Conservation (phyloP, 2,888 invertebrate genomes). For the Pherbina coryleti region DNA sequence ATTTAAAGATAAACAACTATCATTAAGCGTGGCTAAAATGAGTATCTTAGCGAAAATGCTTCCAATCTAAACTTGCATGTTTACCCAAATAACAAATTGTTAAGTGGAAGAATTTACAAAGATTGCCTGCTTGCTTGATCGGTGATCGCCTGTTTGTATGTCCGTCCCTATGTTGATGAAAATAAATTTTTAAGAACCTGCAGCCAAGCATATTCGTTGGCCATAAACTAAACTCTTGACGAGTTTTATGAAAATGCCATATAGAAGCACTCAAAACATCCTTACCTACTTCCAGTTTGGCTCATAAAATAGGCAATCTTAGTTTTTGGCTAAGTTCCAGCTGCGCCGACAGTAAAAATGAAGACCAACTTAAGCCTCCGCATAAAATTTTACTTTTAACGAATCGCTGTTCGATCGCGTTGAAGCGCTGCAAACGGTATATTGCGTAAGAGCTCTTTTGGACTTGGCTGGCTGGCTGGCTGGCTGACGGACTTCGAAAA, state of each 20-base stretch:
- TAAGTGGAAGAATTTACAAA: constrained; percentile 4
- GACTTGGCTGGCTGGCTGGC: constrained; percentile 43
- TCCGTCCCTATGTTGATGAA: not conserved
- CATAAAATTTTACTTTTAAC: constrained; percentile 10
- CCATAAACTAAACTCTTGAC: not conserved
- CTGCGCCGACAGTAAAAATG: not conserved
- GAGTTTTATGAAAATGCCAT: too few species aligned
- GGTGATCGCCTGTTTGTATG: not conserved
- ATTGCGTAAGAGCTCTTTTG: constrained; percentile 43
- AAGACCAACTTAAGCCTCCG: not conserved
- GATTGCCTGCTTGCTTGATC: not conserved
- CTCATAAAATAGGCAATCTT: constrained; percentile 16
- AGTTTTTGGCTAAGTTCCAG: not conserved
- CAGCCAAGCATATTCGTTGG: not conserved
- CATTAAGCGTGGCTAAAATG: constrained; percentile 21
- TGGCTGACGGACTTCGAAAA: constrained; percentile 42
- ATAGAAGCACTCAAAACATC: constrained; percentile 1
- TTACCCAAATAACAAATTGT: not conserved
- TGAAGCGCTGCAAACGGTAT: constrained; percentile 62
- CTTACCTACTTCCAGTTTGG: not conserved
- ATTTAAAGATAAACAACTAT: constrained; percentile 21
- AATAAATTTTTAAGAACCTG: not conserved
- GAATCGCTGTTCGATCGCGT: constrained; percentile 33
- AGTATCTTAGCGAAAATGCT: constrained; percentile 16
- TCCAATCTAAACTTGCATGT: constrained; percentile 18